Conservation (phyloP, 2,888 invertebrate genomes). For the Parnassius mnemosyne region DNA sequence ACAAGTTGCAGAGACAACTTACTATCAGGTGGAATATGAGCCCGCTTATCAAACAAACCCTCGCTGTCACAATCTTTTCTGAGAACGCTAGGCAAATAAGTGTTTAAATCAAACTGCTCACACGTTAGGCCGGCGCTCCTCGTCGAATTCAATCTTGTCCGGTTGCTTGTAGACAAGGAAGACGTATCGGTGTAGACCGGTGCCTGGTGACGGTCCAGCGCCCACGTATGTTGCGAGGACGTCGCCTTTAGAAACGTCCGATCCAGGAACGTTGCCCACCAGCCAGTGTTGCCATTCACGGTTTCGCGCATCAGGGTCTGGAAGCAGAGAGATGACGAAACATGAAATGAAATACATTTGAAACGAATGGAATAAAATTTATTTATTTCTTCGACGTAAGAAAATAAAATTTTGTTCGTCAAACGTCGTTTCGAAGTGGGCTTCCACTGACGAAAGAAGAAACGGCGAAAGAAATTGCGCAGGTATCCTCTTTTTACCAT, state of each 20-base stretch:
- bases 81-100: neutral
- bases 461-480: too few species aligned
- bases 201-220: conserved; percentile 89
- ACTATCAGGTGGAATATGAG: too few species aligned
- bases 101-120: conserved; percentile 39
- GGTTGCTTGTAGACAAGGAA: conserved; percentile 88
- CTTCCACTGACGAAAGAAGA: too few species aligned
- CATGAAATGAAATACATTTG: too few species aligned
- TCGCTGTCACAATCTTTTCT: too few species aligned
- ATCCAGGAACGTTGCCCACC: conserved; percentile 90
- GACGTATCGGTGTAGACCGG: conserved; percentile 89
- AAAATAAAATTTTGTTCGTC: too few species aligned
- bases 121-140: conserved; percentile 76
- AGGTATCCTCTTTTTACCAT: too few species aligned
- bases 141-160: conserved; percentile 78
- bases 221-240: conserved; percentile 89
- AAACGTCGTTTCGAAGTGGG: too few species aligned
- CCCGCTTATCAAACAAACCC: neutral
- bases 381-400: too few species aligned
- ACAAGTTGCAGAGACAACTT: too few species aligned
- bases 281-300: conserved; percentile 97
- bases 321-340: neutral
- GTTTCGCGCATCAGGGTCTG: conserved; percentile 95
- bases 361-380: too few species aligned
- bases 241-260: conserved; percentile 85